A percentile compares a stretch with the other conserved stretches of the same genome.
phyloP scores from a whole-genome alignment of 2,888 invertebrate species.

The Mimachlamys varia region DNA sequence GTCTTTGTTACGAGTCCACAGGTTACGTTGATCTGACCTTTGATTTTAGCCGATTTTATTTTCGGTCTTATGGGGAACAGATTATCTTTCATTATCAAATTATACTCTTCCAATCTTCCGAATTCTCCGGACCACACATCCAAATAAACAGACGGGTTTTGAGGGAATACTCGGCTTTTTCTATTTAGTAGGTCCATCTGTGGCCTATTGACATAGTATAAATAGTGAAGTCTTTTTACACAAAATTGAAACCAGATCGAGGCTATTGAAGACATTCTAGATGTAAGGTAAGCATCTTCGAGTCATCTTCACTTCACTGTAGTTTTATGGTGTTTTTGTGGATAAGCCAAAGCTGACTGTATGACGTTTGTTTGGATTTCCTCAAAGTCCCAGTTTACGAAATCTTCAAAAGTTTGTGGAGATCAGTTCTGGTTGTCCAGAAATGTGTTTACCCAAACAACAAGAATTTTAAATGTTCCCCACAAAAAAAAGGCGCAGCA shows the following conservation, averaged over 20 bases:
- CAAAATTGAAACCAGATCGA: slow-evolving; percentile 31
- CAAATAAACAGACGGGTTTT: background rate
- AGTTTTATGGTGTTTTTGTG: background rate
- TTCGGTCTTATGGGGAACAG: background rate
- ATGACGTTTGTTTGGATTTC: background rate
- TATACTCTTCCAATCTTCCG: slow-evolving; percentile 17
- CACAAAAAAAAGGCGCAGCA: background rate
- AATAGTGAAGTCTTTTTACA: slow-evolving; percentile 19
- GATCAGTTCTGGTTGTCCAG: background rate
- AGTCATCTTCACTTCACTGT: background rate
- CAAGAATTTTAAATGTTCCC: background rate
- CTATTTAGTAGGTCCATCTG: background rate
- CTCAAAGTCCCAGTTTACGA: background rate
- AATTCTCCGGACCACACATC: background rate
- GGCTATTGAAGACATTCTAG: background rate
- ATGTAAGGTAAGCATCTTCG: background rate
- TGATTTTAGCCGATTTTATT: slow-evolving; percentile 14
- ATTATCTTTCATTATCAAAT: slow-evolving; percentile 21
- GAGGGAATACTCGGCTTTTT: background rate
- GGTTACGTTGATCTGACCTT: background rate
- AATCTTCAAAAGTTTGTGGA: background rate
- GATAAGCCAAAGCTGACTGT: background rate
- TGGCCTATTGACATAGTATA: slow-evolving; percentile 11
- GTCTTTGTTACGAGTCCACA: background rate
- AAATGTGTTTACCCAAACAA: background rate